Conservation (phyloP, 2,797 vertebrate genomes). For the Sebastes iracundus region DNA sequence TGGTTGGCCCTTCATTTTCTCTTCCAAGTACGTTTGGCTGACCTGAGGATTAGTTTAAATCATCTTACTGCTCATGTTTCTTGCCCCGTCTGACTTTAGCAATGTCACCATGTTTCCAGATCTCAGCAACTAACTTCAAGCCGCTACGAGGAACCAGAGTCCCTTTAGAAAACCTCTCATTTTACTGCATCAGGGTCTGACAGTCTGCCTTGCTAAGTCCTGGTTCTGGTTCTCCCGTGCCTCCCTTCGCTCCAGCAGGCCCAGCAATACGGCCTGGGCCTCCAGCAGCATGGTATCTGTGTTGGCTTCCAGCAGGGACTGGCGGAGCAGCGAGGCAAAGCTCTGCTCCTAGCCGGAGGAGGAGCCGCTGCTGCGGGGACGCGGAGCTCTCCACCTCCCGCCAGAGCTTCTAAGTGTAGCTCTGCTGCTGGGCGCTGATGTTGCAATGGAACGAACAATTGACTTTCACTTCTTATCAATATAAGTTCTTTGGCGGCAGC, state of each 20-base stretch:
- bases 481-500: background rate
- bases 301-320: fast-evolving
- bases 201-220: background rate
- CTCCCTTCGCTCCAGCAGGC: too few relatives aligned
- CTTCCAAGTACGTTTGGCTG: background rate
- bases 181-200: background rate
- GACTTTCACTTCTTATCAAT: too few relatives aligned
- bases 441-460: too few relatives aligned
- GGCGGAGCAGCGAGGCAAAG: background rate
- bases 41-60: background rate
- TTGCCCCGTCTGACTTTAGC: background rate
- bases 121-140: background rate
- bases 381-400: background rate
- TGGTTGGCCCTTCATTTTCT: background rate
- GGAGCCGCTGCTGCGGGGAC: background rate
- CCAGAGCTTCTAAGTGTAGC: background rate
- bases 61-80: background rate
- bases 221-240: background rate
- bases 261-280: too few relatives aligned
- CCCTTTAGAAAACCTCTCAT: background rate
- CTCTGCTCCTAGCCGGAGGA: background rate
- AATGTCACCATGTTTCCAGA: background rate
- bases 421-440: too few relatives aligned
- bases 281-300: too few relatives aligned
- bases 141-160: background rate